These are phyloP conservation scores for Frankliniella intonsa DNA, from an alignment of 2,888 invertebrate species.

Conservation along the genomic window DNA sequence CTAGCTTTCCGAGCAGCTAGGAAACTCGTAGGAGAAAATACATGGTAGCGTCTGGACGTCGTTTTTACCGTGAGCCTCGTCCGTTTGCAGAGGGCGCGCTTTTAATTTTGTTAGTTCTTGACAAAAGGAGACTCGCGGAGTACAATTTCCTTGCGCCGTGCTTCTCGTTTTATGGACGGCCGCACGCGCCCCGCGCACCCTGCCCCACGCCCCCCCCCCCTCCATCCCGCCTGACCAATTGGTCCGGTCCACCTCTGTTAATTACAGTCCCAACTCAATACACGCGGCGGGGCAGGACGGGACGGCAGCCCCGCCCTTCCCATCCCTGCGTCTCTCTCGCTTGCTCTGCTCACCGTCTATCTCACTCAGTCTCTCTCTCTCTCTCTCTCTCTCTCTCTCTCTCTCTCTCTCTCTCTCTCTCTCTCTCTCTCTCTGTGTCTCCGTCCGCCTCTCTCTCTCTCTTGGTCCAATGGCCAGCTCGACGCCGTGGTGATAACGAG, in stretches of 20 bases:
- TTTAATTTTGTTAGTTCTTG: too few relatives aligned
- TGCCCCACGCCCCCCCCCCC: background rate
- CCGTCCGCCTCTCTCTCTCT: background rate
- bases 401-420: background rate
- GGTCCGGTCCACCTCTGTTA: too few relatives aligned
- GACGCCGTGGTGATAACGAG: too few relatives aligned
- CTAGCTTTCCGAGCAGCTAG: too few relatives aligned
- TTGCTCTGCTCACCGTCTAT: background rate
- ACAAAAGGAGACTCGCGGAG: too few relatives aligned
- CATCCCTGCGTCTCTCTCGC: background rate
- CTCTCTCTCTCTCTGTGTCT: conserved; percentile 9
- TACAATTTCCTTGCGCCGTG: too few relatives aligned
- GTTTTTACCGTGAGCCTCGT: too few relatives aligned
- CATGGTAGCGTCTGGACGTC: too few relatives aligned
- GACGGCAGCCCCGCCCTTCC: background rate
- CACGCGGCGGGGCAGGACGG: background rate
- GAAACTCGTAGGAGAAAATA: too few relatives aligned
- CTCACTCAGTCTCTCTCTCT: conserved; percentile 21
- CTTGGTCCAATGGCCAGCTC: background rate
- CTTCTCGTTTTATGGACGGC: background rate
- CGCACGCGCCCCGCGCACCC: background rate
- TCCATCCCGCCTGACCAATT: background rate
- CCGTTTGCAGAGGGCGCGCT: too few relatives aligned
- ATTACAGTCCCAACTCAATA: background rate
- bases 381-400: background rate